phyloP scores from a whole-genome alignment of 2,113 vertebrate genomes.

The Halichoeres trimaculatus region DNA sequence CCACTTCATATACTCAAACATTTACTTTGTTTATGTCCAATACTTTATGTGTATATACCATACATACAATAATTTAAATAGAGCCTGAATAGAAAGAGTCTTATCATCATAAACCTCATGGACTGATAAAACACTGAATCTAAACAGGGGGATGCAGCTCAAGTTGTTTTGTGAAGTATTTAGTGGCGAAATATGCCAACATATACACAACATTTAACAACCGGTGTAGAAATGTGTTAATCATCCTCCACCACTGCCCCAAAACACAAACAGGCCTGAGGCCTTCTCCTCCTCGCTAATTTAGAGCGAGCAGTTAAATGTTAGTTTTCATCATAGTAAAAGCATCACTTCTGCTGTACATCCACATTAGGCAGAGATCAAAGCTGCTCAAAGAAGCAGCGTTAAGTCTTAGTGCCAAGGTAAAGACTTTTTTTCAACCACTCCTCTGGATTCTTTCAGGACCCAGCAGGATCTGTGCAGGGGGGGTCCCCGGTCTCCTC shows the following conservation, averaged over 20 bases:
- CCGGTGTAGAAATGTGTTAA: slow-evolving; percentile 11
- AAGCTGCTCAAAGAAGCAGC: slow-evolving; percentile 55
- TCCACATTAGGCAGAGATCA: slow-evolving; percentile 68
- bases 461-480: slow-evolving; percentile 55
- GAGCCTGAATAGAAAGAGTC: no score
- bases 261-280: slow-evolving; percentile 44
- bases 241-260: not conserved
- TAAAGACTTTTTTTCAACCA: slow-evolving; percentile 60
- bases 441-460: slow-evolving; percentile 30
- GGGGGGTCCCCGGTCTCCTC: slow-evolving; percentile 38
- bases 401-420: slow-evolving; percentile 54
- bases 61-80: no score
- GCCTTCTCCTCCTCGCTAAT: slow-evolving; percentile 35
- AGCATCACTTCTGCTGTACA: slow-evolving; percentile 50
- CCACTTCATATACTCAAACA: no score
- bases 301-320: slow-evolving; percentile 64
- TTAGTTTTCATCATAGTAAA: slow-evolving; percentile 69
- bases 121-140: no score
- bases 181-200: not conserved
- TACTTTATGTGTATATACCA: no score
- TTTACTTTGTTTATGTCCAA: no score
- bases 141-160: not conserved
- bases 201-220: slow-evolving; percentile 5
- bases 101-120: no score
- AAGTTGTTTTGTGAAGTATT: not conserved